Conservation (phyloP, 2,113 vertebrate genomes). For the Theristicus caerulescens region DNA sequence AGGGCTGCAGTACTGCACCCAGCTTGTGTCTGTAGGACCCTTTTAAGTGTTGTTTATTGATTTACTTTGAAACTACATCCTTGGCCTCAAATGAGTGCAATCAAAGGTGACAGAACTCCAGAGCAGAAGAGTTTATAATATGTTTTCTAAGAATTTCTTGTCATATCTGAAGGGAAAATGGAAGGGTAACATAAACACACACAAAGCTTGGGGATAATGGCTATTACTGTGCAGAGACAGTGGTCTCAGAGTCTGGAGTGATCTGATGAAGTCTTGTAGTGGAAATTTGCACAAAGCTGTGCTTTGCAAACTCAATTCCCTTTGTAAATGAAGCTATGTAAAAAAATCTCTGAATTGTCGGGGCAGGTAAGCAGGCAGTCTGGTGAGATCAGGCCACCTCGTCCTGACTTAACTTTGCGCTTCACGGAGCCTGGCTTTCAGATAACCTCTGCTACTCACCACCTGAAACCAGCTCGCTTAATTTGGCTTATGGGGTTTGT, state of each 20-base stretch:
- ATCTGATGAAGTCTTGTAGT: constrained; percentile 31
- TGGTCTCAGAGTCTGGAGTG: not conserved
- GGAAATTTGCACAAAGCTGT: not conserved
- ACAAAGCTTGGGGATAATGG: not conserved
- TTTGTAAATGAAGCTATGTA: not conserved
- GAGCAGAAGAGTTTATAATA: constrained; percentile 19
- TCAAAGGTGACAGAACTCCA: constrained; percentile 43
- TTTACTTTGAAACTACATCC: constrained; percentile 36
- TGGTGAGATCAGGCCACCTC: not conserved
- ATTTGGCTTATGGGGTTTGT: not conserved
- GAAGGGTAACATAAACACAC: constrained; percentile 20
- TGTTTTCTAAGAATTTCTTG: constrained; percentile 35
- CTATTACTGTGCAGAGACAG: not conserved
- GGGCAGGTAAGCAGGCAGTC: not conserved
- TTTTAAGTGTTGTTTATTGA: constrained; percentile 25
- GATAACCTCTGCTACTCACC: not conserved
- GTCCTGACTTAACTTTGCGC: not conserved
- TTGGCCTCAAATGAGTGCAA: constrained; percentile 16
- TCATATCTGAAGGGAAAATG: constrained; percentile 56
- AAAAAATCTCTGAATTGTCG: not conserved
- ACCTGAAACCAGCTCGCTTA: not conserved
- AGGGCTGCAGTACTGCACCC: not conserved
- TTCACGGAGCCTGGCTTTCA: constrained; percentile 36
- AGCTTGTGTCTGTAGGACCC: not conserved
- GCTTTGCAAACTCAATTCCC: constrained; percentile 10